phyloP scores from a whole-genome alignment of 1,140 invertebrate species.

The Sinonovacula constricta region DNA sequence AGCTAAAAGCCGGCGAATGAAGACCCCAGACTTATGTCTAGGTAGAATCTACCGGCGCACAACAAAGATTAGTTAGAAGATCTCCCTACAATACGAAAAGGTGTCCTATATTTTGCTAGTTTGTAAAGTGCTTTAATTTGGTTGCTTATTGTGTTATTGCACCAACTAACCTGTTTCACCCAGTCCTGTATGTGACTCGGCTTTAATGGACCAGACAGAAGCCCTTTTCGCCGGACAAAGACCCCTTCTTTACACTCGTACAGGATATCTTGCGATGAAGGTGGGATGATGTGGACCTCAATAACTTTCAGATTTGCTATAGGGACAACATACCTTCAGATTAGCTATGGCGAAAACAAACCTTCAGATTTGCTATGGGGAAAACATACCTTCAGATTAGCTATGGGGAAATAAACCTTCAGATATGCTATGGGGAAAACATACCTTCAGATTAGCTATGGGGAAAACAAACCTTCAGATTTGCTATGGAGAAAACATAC shows the following conservation, averaged over 20 bases:
- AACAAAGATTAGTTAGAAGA: background rate
- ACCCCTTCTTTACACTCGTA: slow-evolving; percentile 47
- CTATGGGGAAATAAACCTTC: too few relatives aligned
- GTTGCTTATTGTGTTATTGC: too few relatives aligned
- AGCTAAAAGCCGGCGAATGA: background rate
- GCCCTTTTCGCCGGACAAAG: slow-evolving; percentile 37
- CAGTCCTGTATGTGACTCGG: slow-evolving; percentile 50
- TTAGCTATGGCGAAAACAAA: too few relatives aligned
- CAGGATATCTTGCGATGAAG: slow-evolving; percentile 2
- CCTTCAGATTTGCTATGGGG: too few relatives aligned
- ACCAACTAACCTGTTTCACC: slow-evolving; percentile 26
- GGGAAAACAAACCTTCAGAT: too few relatives aligned
- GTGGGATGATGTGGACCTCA: slow-evolving; percentile 32
- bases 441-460: too few relatives aligned
- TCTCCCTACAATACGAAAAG: background rate
- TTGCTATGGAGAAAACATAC: too few relatives aligned
- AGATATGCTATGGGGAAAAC: too few relatives aligned
- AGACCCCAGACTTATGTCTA: background rate
- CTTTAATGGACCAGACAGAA: slow-evolving; percentile 38
- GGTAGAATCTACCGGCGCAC: background rate
- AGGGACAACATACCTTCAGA: too few relatives aligned
- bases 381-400: too few relatives aligned
- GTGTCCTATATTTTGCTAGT: too few relatives aligned
- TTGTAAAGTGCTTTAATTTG: too few relatives aligned
- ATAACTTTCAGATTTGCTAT: slow-evolving; percentile 44